Percentiles rank a stretch among this genome's conserved stretches.
Conservation (phyloP, 2,113 vertebrate genomes). For the Nibea coibor region DNA sequence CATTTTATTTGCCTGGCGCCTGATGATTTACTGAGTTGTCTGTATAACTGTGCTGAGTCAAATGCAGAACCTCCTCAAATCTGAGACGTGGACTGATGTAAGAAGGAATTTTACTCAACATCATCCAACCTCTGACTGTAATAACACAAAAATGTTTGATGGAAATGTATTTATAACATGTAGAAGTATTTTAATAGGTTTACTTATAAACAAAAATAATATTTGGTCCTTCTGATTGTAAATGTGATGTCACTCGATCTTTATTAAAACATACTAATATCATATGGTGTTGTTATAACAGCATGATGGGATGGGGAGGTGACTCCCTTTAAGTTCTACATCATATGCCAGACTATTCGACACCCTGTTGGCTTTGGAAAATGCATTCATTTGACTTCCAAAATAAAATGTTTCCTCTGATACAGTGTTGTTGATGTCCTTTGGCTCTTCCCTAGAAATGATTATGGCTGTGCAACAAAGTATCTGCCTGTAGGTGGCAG, state of each 20-base stretch:
- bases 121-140: background rate
- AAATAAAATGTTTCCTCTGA: constrained; percentile 36
- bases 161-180: background rate
- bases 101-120: background rate
- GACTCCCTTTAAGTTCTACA: background rate
- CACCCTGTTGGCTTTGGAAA: constrained; percentile 10
- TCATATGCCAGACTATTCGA: background rate
- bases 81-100: background rate
- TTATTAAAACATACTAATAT: background rate
- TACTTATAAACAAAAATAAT: background rate
- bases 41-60: background rate
- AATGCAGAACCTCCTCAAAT: background rate
- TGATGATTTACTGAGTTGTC: background rate
- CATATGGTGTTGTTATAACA: background rate
- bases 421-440: background rate
- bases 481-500: constrained; percentile 63
- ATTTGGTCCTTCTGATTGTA: background rate
- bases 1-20: background rate
- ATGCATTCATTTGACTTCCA: background rate
- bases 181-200: background rate
- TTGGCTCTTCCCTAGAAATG: background rate
- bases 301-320: background rate
- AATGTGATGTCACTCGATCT: background rate
- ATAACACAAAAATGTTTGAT: background rate
- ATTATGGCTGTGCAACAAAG: background rate